Evolutionary conservation across 2,888 invertebrate species (phyloP).

Genomic region (Nomada flava): DNA sequence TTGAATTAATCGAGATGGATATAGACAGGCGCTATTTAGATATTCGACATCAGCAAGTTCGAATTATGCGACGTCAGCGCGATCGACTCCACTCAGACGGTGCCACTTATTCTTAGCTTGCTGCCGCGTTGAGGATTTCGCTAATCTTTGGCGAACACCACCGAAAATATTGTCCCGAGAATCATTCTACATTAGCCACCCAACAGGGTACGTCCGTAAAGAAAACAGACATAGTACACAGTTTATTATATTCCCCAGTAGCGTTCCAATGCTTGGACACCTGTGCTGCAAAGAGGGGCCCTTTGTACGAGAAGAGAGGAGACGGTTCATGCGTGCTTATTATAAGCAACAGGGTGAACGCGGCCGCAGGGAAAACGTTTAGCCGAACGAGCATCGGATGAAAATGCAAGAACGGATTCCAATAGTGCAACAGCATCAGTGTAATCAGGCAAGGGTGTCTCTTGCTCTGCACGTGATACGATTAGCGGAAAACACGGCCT

Average conservation of each 20-base stretch:
- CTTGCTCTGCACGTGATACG: slow-evolving; percentile 46
- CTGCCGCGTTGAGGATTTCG: neutral
- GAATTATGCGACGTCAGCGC: neutral
- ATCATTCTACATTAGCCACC: too few relatives aligned
- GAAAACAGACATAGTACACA: too few relatives aligned
- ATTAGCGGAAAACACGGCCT: slow-evolving; percentile 63
- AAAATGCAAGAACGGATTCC: slow-evolving; percentile 44
- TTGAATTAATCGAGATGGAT: too few relatives aligned
- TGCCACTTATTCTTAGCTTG: neutral
- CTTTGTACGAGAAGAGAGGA: neutral
- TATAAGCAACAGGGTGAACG: slow-evolving; percentile 4
- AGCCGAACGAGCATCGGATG: slow-evolving; percentile 42
- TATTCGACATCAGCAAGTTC: neutral
- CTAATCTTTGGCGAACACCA: neutral
- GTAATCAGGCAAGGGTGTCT: slow-evolving; percentile 56
- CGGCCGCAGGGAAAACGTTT: slow-evolving; percentile 9
- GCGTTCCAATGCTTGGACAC: too few relatives aligned
- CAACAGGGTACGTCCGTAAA: too few relatives aligned
- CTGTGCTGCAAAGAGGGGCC: too few relatives aligned
- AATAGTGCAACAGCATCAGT: slow-evolving; percentile 37
- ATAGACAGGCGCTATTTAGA: too few relatives aligned
- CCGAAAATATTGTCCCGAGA: neutral
- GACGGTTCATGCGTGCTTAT: neutral
- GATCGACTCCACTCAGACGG: neutral
- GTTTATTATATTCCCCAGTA: too few relatives aligned